phyloP scores from a whole-genome alignment of 2,888 invertebrate species.

The Rhingia rostrata region DNA sequence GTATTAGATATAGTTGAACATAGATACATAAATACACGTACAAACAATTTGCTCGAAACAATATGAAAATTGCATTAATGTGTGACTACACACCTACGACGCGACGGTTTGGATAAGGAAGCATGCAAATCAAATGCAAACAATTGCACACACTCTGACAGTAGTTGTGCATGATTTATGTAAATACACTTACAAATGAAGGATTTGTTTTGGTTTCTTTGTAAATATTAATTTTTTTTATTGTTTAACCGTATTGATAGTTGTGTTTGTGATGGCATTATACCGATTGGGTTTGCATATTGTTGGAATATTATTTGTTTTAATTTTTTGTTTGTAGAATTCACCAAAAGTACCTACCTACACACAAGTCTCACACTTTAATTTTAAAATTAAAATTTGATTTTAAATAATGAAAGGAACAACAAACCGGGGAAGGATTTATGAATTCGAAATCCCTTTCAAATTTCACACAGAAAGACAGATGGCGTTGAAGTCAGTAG shows the following conservation, averaged over 20 bases:
- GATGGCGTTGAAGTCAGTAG: no score
- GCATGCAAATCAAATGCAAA: slow-evolving; percentile 46
- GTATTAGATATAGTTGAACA: slow-evolving; percentile 39
- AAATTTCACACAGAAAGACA: no score
- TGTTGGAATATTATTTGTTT: background rate
- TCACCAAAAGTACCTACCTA: slow-evolving; percentile 21
- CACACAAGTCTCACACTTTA: slow-evolving; percentile 32
- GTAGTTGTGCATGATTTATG: slow-evolving; percentile 35
- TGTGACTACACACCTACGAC: background rate
- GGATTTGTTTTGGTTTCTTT: slow-evolving; percentile 5
- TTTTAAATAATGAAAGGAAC: background rate
- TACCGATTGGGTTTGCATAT: background rate
- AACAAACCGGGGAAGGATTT: background rate
- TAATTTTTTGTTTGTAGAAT: slow-evolving; percentile 19
- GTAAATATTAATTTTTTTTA: background rate
- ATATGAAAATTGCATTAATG: slow-evolving; percentile 22
- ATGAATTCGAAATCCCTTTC: no score
- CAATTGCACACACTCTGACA: slow-evolving; percentile 49
- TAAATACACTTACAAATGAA: slow-evolving; percentile 17
- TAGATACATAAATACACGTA: slow-evolving; percentile 78
- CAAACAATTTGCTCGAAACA: slow-evolving; percentile 76
- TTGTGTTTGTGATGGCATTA: slow-evolving; percentile 27
- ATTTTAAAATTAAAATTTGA: background rate
- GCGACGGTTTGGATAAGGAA: slow-evolving; percentile 26
- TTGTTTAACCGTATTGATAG: slow-evolving; percentile 24